Conservation (phyloP, 1,140 invertebrate genomes). For the Myzus persicae region DNA sequence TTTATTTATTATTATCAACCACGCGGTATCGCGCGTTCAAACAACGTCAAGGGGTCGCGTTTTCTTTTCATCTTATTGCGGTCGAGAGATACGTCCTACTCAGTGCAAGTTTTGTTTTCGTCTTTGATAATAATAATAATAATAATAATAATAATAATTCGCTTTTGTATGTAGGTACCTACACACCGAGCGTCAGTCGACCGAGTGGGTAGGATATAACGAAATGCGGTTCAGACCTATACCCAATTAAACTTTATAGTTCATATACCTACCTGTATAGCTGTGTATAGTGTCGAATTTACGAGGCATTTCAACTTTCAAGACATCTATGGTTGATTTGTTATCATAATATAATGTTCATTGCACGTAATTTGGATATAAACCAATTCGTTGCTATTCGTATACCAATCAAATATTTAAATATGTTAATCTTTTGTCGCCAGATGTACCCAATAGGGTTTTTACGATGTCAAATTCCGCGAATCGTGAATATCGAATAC, state of each 20-base stretch:
- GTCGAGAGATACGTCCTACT: neutral
- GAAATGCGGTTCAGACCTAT: neutral
- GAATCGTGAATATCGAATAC: neutral
- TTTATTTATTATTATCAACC: neutral
- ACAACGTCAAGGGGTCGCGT: neutral
- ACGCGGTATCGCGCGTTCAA: neutral
- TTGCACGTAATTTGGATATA: neutral
- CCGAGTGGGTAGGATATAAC: neutral
- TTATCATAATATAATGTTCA: neutral
- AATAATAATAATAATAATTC: slow-evolving; percentile 19
- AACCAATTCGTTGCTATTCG: neutral
- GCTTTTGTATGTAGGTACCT: neutral
- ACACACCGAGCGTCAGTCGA: neutral
- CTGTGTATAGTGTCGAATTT: neutral
- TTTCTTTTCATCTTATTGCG: slow-evolving; percentile 20
- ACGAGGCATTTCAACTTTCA: neutral
- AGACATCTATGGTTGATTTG: neutral
- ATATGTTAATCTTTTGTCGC: neutral
- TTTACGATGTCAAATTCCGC: no score
- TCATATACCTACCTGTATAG: neutral
- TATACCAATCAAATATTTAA: neutral
- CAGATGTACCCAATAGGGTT: neutral
- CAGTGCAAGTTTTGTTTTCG: neutral
- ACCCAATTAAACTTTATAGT: neutral
- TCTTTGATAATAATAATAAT: slow-evolving; percentile 8